Evolutionary conservation across 2,113 vertebrate genomes (phyloP).

Genomic region (Cairina moschata): DNA sequence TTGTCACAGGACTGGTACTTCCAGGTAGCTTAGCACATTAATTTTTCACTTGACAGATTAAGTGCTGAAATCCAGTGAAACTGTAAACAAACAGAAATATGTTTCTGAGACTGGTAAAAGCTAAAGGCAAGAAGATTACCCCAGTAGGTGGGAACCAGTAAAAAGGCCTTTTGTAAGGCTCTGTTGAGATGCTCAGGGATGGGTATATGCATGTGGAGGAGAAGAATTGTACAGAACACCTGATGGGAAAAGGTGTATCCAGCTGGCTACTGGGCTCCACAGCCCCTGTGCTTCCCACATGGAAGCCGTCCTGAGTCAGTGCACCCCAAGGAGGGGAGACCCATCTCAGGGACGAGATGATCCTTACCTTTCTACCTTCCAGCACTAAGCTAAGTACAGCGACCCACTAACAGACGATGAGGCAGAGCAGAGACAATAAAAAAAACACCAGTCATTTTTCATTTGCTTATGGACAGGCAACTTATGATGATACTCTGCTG

Average conservation of each 20-base stretch:
- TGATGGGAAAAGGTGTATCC: rapidly evolving
- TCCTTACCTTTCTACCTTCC: background rate
- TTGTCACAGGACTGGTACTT: background rate
- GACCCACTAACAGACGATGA: background rate
- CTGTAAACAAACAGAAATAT: background rate
- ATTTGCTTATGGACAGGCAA: constrained; percentile 57
- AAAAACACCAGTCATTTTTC: constrained; percentile 25
- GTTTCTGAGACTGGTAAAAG: background rate
- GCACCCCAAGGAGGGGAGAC: background rate
- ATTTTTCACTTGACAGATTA: background rate
- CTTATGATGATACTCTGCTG: constrained; percentile 37
- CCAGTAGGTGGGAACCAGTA: background rate
- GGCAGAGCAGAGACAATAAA: background rate
- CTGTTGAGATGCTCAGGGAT: rapidly evolving
- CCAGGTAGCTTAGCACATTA: background rate
- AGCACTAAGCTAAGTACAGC: background rate
- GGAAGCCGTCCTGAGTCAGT: background rate
- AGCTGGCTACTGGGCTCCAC: background rate
- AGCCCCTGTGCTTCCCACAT: rapidly evolving
- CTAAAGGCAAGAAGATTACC: background rate
- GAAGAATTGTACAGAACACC: background rate
- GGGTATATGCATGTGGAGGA: rapidly evolving
- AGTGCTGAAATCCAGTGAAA: constrained; percentile 15
- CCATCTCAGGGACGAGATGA: background rate
- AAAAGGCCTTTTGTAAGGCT: background rate